These are phyloP conservation scores for Crepidodera aurea DNA, from an alignment of 2,888 invertebrate genomes.

Conservation along the genomic window DNA sequence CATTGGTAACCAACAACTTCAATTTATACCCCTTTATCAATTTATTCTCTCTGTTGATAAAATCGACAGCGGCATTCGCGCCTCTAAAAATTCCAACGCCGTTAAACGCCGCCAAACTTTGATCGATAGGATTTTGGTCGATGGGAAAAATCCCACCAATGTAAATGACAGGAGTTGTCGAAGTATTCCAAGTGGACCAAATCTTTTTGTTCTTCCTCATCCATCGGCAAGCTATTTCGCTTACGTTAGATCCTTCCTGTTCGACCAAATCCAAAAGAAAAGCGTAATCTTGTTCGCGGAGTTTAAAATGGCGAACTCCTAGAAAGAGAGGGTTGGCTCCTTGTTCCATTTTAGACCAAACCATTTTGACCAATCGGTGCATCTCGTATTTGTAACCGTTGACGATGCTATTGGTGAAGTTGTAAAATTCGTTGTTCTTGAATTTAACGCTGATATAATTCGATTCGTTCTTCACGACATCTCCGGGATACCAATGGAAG, in stretches of 20 bases:
- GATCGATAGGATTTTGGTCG: slow-evolving; percentile 51
- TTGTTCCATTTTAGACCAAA: slow-evolving; percentile 67
- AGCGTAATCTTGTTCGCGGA: slow-evolving; percentile 65
- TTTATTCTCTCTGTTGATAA: slow-evolving; percentile 67
- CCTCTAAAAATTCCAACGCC: slow-evolving; percentile 70
- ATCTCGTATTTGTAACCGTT: slow-evolving; percentile 73
- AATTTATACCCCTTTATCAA: slow-evolving; percentile 65
- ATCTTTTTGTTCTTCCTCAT: slow-evolving; percentile 62
- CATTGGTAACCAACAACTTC: slow-evolving; percentile 67
- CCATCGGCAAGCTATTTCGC: slow-evolving; percentile 74
- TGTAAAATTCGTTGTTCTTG: slow-evolving; percentile 68
- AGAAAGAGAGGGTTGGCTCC: slow-evolving; percentile 65
- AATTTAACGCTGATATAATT: slow-evolving; percentile 67
- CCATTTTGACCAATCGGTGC: slow-evolving; percentile 72
- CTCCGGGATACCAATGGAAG: slow-evolving; percentile 74
- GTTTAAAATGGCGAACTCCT: slow-evolving; percentile 63
- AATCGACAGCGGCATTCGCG: slow-evolving; percentile 69
- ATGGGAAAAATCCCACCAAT: slow-evolving; percentile 79
- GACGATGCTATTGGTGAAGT: slow-evolving; percentile 45
- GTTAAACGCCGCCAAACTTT: slow-evolving; percentile 64
- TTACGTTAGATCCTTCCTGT: slow-evolving; percentile 41
- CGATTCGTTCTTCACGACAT: slow-evolving; percentile 64
- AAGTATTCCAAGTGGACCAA: slow-evolving; percentile 62
- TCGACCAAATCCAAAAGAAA: slow-evolving; percentile 46
- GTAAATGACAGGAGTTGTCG: slow-evolving; percentile 59